Conservation (phyloP, 2,113 vertebrate species). For the Muscicapa adusta region DNA sequence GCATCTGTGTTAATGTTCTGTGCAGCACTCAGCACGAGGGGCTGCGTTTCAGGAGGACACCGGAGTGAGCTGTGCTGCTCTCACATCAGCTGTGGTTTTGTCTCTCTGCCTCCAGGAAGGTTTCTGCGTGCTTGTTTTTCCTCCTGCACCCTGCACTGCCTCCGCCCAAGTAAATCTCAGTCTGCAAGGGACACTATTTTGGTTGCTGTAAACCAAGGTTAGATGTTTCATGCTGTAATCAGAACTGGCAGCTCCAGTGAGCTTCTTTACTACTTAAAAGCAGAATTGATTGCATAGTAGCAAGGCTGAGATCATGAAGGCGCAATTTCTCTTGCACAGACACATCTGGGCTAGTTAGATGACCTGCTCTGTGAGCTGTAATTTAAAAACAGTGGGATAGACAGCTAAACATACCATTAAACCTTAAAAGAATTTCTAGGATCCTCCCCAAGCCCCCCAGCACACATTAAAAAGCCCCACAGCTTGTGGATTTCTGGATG, state of each 20-base stretch:
- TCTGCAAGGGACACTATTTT: neutral
- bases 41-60: neutral
- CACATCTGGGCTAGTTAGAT: neutral
- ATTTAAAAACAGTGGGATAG: neutral
- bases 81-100: neutral
- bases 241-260: conserved; percentile 6
- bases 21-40: accelerated
- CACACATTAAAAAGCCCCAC: neutral
- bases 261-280: conserved; percentile 19
- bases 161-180: neutral
- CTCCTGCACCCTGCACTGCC: neutral
- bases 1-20: neutral
- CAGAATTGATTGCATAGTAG: neutral
- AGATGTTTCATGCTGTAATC: neutral
- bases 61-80: accelerated
- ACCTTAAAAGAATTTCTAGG: neutral
- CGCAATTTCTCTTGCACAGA: conserved; percentile 1
- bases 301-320: neutral
- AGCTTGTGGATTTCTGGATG: neutral
- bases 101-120: neutral
- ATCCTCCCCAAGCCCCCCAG: neutral
- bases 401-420: neutral
- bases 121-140: neutral
- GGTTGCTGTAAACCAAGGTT: neutral
- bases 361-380: neutral